Conservation (phyloP, 1,140 invertebrate genomes). For the Macrotrachela quadricornifera region DNA sequence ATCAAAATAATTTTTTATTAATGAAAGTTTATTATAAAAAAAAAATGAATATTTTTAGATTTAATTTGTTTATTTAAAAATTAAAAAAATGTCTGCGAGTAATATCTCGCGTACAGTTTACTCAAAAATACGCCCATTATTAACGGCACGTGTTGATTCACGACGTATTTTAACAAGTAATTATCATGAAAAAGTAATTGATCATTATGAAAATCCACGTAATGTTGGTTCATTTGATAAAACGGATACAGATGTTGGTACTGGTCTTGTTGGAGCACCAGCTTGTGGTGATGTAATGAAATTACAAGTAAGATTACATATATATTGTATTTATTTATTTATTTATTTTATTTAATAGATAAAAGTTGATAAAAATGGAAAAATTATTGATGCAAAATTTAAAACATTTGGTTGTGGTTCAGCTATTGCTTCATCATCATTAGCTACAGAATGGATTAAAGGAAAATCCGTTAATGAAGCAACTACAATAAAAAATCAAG, state of each 20-base stretch:
- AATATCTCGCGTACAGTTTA: no score
- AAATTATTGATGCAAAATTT: slow-evolving; percentile 95
- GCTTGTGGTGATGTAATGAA: slow-evolving; percentile 99
- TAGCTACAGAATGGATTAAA: slow-evolving; percentile 99
- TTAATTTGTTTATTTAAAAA: no score
- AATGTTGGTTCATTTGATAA: slow-evolving; percentile 96
- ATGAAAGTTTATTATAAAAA: no score
- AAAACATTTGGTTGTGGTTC: slow-evolving; percentile 99
- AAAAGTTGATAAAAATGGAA: slow-evolving; percentile 73
- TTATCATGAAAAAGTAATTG: slow-evolving; percentile 51
- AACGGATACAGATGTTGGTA: slow-evolving; percentile 75
- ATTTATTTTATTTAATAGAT: slow-evolving; percentile 18
- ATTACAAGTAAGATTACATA: slow-evolving; percentile 49
- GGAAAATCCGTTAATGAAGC: slow-evolving; percentile 57
- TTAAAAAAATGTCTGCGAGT: no score
- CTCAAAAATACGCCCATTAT: no score
- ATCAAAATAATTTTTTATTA: no score
- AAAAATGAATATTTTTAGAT: no score
- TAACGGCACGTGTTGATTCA: no score
- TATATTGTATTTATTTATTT: background rate
- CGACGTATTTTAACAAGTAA: background rate
- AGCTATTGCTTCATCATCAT: slow-evolving; percentile 89
- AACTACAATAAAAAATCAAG: slow-evolving; percentile 65
- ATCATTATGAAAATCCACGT: slow-evolving; percentile 96
- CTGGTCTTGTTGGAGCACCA: slow-evolving; percentile 88